A percentile compares a stretch with the other conserved stretches of the same genome.
Evolutionary conservation across 2,888 invertebrate species (phyloP).

Genomic region (Campoplex nolae): DNA sequence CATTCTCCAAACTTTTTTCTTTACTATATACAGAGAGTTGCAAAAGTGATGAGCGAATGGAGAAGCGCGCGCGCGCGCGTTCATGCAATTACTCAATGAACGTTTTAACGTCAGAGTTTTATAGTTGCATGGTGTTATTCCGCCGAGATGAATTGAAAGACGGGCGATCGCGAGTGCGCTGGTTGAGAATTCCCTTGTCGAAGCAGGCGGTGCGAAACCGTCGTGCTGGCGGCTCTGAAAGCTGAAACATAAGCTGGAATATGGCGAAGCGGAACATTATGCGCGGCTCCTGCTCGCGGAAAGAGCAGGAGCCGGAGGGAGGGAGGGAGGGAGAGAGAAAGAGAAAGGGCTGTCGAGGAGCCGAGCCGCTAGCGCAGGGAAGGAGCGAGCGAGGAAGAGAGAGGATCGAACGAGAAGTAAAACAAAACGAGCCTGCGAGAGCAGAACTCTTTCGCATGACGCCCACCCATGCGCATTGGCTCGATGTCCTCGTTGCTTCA

Average conservation of each 20-base stretch:
- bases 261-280: conserved; percentile 58
- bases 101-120: background rate
- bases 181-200: conserved; percentile 24
- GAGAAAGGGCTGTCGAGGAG: background rate
- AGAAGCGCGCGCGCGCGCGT: no score
- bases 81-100: background rate
- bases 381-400: background rate
- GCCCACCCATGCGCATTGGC: conserved; percentile 75
- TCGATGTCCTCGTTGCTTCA: conserved; percentile 78
- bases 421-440: conserved; percentile 51
- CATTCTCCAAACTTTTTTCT: no score
- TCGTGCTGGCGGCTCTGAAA: conserved; percentile 6
- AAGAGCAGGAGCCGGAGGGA: conserved; percentile 2
- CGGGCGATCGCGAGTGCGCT: conserved; percentile 7
- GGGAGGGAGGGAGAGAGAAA: conserved; percentile 11
- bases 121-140: background rate
- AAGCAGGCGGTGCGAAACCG: conserved; percentile 36
- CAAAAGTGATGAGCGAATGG: no score
- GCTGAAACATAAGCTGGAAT: conserved; percentile 65
- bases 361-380: background rate
- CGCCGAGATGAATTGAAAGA: conserved; percentile 1
- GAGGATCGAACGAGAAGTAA: conserved; percentile 57
- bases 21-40: no score
- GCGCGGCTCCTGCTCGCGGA: conserved; percentile 3
- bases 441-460: conserved; percentile 70